Evolutionary conservation across 2,797 vertebrate species (phyloP), one percentile per base, ranked within the genome.

Genomic region (Crypturellus tataupa): DNA sequence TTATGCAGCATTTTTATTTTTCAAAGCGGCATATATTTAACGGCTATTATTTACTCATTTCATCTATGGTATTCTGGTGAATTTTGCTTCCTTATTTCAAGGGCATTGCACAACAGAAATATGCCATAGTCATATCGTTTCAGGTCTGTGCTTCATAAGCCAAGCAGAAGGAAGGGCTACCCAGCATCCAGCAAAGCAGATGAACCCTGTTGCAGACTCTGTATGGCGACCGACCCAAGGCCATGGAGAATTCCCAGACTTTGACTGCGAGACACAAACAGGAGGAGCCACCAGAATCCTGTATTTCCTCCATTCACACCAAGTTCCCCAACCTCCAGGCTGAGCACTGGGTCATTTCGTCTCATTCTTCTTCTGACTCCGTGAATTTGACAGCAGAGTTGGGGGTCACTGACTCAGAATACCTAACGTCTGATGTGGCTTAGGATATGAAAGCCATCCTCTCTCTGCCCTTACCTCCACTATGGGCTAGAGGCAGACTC

Each of bases 81-180:
- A 42, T 70, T 89, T 77, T 76, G 18, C 10, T 2, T 73, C 67
- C 58, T 49, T 87, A 73, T 84, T 95, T 82, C 39, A 77, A 85
- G 64, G 72, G 17, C 24, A 86, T 25, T 53, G 29, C 19, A 37
- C 56, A 82, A 46, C 24, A 87, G 67, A 70, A 78, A 72, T 65
- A 72, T 1, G 3, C 25, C 0, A 0, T 31, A 68, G 35, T 29
- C 1, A 0, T 24, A 7, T 53, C 47, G 63, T 4, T 69, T 85
- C 59, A 63, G 55, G 3, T 63, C 73, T 85, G n/a, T 63, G 23
- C 29, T 89, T 69, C 19, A 53, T n/a, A 51, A 79, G 58, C 33
- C 31, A 42, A 47, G 29, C 53, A 81, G 25, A 14, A 58, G 39
- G n/a, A 67, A 47, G 42, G 35, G 12, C 56, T 64, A 58, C 70